Evolutionary conservation across 2,797 vertebrate genomes (phyloP), one percentile per base, ranked within the genome.

Genomic region (Etheostoma perlongum): DNA sequence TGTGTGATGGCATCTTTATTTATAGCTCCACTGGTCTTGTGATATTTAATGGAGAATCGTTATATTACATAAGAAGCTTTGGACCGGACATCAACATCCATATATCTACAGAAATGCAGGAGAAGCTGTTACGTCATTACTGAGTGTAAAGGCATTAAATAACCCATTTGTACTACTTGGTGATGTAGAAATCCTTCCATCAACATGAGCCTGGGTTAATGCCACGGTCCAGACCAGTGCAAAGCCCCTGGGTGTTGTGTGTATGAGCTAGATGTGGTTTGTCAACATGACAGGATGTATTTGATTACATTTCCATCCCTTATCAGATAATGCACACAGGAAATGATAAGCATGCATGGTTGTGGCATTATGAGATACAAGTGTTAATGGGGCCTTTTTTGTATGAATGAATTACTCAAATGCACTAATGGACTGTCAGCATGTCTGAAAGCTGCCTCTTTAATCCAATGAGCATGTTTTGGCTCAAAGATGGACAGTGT

Each of bases 381-480:
- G 87, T 93, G 90, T 92, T 92, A 89, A 93, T 89, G 87, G 84
- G 40, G 46, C 77, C 59, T 81, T 87, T 40, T 89, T 84, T 88
- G 40, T 87, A 72, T 14, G 30, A 90, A 61, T 76, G 78, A 78
- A 83, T 89, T 74, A 21, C 89, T 91, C n/a, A 21, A 62, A 78
- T 67, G 62, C 87, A 81, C 81, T 92, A 92, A 90, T 93, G 92
- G 89, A 86, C 85, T 89, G 76, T 78, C 86, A 82, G 78, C 79
- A 86, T 86, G 84, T 90, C 89, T 90, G 84, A 88, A 92, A 91
- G 92, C 89, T 88, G 78, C 55, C 62, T 85, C 74, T 86, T 90
- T 89, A 94, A 94, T 93, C 91, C 84, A 82, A 47, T 36, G 33
- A 71, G 66, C 62, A 89, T 92, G 68, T 87, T 91, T 87, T 91